Evolutionary conservation across 2,113 vertebrate species (phyloP), one percentile per base, ranked within the genome.

Genomic region (Hystrix brachyura): DNA sequence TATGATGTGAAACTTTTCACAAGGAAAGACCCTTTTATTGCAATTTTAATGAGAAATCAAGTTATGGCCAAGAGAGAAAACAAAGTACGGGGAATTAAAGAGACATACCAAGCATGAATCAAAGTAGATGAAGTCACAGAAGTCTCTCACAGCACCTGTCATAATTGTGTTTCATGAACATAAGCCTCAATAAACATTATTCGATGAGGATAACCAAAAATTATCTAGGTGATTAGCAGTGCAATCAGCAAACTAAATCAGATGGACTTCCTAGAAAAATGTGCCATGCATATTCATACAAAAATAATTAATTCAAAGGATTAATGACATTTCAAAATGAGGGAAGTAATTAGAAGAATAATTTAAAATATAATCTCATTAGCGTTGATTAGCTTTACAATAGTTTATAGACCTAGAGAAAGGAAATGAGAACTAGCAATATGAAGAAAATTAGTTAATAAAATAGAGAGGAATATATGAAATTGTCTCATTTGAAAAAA

Each of bases 291-390:
- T 97, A 97, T 98, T 97, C 91, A 98, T 95, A 59, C 29, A 55
- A 96, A 96, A 98, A 91, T 95, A 97, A 97, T 96, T 98, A 96
- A 95, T 96, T 94, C 90, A 95, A 81, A 14, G n/a, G 46, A 97
- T 95, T 97, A 97, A 96, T 95, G 94, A 90, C 91, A 97, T 97
- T 98, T 96, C 94, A 93, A 94, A 97, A 93, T 59, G 53, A 29
- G 91, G 74, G 32, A 90, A 87, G 69, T 96, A 97, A 96, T 98
- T 97, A 96, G 86, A 94, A 95, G 95, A 84, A 95, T 94, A 94
- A 97, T 94, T 97, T 89, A 94, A 96, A 97, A 95, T 95, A 93
- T 89, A 96, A 97, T 95, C 69, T 94, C 72, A 97, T 97, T 97
- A 96, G 89, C 83, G 57, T 59, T 96, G 94, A 97, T 97, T 96